These are phyloP conservation scores for Ecliptopera silaceata DNA, from an alignment of 2,888 invertebrate species.

Conservation along the genomic window DNA sequence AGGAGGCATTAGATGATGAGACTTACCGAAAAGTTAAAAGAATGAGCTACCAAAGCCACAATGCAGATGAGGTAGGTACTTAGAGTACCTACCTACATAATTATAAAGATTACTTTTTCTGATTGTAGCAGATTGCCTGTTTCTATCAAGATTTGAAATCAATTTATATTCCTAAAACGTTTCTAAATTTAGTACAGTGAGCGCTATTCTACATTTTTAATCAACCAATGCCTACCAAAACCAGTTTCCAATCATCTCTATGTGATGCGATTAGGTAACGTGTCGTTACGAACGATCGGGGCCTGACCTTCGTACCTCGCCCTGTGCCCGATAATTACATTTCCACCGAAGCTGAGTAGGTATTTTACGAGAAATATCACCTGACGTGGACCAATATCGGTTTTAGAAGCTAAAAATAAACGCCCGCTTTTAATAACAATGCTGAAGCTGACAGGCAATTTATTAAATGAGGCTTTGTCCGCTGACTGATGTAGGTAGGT, in stretches of 20 bases:
- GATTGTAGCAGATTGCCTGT: too few species aligned
- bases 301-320: conserved; percentile 30
- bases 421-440: too few species aligned
- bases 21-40: conserved; percentile 88
- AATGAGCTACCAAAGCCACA: conserved; percentile 88
- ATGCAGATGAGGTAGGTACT: conserved; percentile 84
- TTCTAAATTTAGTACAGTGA: too few species aligned
- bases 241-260: conserved; percentile 12
- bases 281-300: conserved; percentile 6
- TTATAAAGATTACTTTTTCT: too few species aligned
- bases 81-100: conserved; percentile 17
- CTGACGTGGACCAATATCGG: neutral
- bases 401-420: neutral
- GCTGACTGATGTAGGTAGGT: too few species aligned
- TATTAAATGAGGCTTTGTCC: too few species aligned
- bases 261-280: conserved; percentile 25
- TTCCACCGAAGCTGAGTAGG: neutral
- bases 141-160: too few species aligned
- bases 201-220: conserved; percentile 2
- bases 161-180: neutral
- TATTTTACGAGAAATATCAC: neutral
- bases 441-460: too few species aligned
- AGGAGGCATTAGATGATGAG: conserved; percentile 86
- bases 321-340: conserved; percentile 20
- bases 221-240: neutral